Percentiles rank a stretch among this genome's conserved stretches.
Evolutionary conservation across 2,888 invertebrate genomes (phyloP).

Genomic region (Lampropteryx suffumata): DNA sequence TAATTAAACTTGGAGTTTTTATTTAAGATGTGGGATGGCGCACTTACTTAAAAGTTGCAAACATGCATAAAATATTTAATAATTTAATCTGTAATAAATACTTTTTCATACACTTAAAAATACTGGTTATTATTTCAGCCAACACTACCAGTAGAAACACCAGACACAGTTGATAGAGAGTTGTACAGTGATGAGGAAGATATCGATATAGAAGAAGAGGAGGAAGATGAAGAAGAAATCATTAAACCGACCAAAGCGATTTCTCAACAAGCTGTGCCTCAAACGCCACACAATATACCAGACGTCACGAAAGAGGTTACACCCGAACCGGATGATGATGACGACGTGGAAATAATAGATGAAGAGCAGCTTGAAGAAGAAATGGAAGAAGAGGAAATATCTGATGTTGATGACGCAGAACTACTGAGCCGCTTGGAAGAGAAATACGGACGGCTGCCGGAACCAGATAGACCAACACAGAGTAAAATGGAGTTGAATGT

Average conservation of each 20-base stretch:
- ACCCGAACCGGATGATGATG: conserved; percentile 60
- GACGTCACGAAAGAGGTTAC: conserved; percentile 42
- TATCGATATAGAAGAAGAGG: conserved; percentile 45
- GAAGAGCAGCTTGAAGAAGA: conserved; percentile 77
- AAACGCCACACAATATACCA: conserved; percentile 21
- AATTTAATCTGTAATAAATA: too few species aligned
- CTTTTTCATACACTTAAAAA: neutral
- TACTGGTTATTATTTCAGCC: conserved; percentile 40
- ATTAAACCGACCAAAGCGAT: conserved; percentile 13
- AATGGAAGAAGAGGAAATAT: conserved; percentile 79
- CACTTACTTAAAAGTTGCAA: too few species aligned
- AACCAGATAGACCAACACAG: conserved; percentile 68
- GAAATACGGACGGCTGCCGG: conserved; percentile 87
- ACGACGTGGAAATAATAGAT: conserved; percentile 75
- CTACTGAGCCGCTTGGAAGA: conserved; percentile 87
- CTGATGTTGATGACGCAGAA: conserved; percentile 87
- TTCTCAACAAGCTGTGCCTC: conserved; percentile 44
- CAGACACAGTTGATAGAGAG: conserved; percentile 54
- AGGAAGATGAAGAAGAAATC: conserved; percentile 57
- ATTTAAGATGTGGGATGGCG: too few species aligned
- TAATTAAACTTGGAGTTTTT: too few species aligned
- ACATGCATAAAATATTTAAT: too few species aligned
- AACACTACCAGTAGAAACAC: conserved; percentile 15
- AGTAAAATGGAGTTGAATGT: conserved; percentile 60
- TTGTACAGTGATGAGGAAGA: conserved; percentile 68